Base-by-base conservation (phyloP, 92 coral and sea anemone genomes). In the Diadumene lineata region DNA sequence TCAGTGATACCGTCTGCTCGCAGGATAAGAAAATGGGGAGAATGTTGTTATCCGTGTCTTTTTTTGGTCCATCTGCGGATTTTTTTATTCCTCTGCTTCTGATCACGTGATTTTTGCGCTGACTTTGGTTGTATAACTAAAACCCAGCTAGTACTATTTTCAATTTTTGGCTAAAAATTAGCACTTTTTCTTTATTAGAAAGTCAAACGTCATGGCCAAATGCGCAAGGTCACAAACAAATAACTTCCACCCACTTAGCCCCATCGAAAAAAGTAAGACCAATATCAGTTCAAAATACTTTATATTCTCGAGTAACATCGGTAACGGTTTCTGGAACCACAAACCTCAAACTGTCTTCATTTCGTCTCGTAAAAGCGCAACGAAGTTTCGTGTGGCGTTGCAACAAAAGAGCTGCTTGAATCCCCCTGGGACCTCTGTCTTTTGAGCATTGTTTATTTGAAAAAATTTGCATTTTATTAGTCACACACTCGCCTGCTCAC, bases 401-500 rank as follows among this genome's bases (percentile, higher is more conserved):
- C 13, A 38, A 38, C 48, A 38, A 38, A 38, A 13, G 13, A 38
- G 13, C 48, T 38, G 48, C 7, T 38, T 38, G 6, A 38, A 6
- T 38, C 48, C 48, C 48, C 6, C 48, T 38, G 48, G 48, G 48
- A 13, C 13, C 13, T 4, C 48, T 13, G n/a, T n/a, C 48, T 38
- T 13, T 38, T 38, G 48, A 38, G 13, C 13, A 38, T 38, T 38
- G 48, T 38, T 62, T 62, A 9, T 26, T 62, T 28, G 34, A 48
- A 2, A 0, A 55, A 15, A 72, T 72, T 72, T 31, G 77, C 77
- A 72, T 72, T 28, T 34, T 18, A 50, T 53, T 53, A 31, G 33
- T 70, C 22, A 3, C 19, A 29, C 58, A 21, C 51, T 55, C 53
- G 51, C 77, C 55, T 55, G 77, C 70, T 60, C 79, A 74, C 79